phyloP scores from a whole-genome alignment of 1,140 invertebrate species.

The Matsumurasca onukii region DNA sequence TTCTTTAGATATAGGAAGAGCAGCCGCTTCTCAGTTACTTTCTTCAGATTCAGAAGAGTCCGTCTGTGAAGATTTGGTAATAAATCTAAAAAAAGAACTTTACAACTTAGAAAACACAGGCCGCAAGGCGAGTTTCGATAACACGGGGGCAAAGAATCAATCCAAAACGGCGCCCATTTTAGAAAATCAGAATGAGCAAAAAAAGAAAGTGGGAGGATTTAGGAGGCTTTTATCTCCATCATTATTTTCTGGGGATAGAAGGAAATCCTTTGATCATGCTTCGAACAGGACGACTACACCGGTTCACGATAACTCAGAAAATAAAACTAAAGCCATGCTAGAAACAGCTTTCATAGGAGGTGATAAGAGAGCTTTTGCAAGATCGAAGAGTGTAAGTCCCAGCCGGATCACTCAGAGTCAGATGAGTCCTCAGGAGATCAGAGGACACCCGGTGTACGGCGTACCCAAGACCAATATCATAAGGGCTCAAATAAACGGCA shows the following conservation, averaged over 20 bases:
- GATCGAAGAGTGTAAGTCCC: conserved; percentile 37
- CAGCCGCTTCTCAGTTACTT: conserved; percentile 15
- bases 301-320: conserved; percentile 10
- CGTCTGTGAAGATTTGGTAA: conserved; percentile 12
- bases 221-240: conserved; percentile 32
- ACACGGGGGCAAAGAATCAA: not conserved
- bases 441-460: conserved; percentile 13
- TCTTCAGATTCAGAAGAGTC: conserved; percentile 26
- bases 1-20: conserved; percentile 18
- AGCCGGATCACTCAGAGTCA: conserved; percentile 10
- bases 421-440: conserved; percentile 2
- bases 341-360: conserved; percentile 37
- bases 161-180: conserved; percentile 31
- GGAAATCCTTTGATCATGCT: conserved; percentile 23
- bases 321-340: conserved; percentile 27
- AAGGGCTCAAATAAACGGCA: conserved; percentile 5
- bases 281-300: conserved; percentile 1
- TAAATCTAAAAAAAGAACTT: conserved; percentile 7
- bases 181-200: conserved; percentile 26
- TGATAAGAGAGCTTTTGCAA: conserved; percentile 5
- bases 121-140: not conserved
- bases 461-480: conserved; percentile 25
- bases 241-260: conserved; percentile 27
- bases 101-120: not conserved
- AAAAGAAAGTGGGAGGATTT: conserved; percentile 32